Percentiles rank a stretch among this genome's conserved stretches.
Evolutionary conservation across 2,888 invertebrate genomes (phyloP).

Genomic region (Metalampra italica): DNA sequence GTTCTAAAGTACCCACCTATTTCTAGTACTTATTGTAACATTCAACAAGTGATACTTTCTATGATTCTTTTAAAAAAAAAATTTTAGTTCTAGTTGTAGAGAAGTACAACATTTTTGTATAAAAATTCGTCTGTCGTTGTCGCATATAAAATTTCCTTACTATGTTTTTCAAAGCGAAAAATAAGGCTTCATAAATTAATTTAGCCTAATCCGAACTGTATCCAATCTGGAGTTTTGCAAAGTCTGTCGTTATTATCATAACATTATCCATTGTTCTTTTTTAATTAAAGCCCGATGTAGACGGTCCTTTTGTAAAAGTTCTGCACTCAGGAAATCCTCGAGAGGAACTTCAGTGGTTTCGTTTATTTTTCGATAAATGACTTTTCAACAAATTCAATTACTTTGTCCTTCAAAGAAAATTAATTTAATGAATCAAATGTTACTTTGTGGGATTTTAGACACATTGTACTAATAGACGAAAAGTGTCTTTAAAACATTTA

Average conservation of each 20-base stretch:
- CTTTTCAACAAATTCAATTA: conserved; percentile 8
- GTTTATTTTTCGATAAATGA: conserved; percentile 12
- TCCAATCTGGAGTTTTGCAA: conserved; percentile 4
- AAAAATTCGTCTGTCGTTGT: too few species aligned
- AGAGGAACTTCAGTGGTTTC: conserved; percentile 10
- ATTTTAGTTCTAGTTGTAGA: too few species aligned
- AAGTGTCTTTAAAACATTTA: neutral
- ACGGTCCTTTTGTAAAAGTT: conserved; percentile 10
- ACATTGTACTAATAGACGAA: neutral
- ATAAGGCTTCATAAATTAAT: neutral
- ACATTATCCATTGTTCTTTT: conserved; percentile 11
- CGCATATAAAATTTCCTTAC: too few species aligned
- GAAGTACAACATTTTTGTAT: too few species aligned
- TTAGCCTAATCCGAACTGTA: neutral
- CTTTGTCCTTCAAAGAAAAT: conserved; percentile 1
- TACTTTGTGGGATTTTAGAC: neutral
- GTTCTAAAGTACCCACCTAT: too few species aligned
- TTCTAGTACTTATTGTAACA: too few species aligned
- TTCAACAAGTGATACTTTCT: too few species aligned
- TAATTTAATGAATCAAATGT: conserved; percentile 4
- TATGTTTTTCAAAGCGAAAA: too few species aligned
- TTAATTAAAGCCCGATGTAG: conserved; percentile 12
- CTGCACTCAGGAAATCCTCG: conserved; percentile 11
- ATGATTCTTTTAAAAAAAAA: too few species aligned
- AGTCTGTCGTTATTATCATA: conserved; percentile 9